phyloP scores from a whole-genome alignment of 2,888 invertebrate species.

The Carabus problematicus region DNA sequence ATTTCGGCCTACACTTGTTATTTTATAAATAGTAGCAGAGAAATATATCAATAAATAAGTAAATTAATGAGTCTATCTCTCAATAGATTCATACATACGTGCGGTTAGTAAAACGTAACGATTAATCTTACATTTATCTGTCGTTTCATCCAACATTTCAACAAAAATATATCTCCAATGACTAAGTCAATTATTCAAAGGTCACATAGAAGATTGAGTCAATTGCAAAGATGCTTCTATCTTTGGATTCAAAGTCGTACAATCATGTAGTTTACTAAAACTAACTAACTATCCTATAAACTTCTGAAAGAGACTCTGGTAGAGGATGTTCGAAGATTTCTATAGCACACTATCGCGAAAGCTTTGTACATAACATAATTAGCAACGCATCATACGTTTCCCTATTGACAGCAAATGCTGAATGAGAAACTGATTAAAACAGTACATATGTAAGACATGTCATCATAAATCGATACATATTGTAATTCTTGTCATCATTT shows the following conservation, averaged over 20 bases:
- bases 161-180: slow-evolving; percentile 40
- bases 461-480: too few species aligned
- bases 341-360: slow-evolving; percentile 29
- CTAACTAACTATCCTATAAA: background rate
- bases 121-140: slow-evolving; percentile 25
- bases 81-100: background rate
- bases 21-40: slow-evolving; percentile 11
- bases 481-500: slow-evolving; percentile 1
- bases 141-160: slow-evolving; percentile 35
- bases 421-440: background rate
- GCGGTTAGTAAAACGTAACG: background rate
- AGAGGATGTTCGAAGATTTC: slow-evolving; percentile 16
- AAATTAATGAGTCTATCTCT: background rate
- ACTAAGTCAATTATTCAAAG: slow-evolving; percentile 42
- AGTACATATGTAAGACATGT: too few species aligned
- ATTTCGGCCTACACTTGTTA: slow-evolving; percentile 30
- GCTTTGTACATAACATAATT: slow-evolving; percentile 32
- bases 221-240: slow-evolving; percentile 34
- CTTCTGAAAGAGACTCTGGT: slow-evolving; percentile 19
- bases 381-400: slow-evolving; percentile 19
- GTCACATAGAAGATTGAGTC: slow-evolving; percentile 42
- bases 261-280: slow-evolving; percentile 41
- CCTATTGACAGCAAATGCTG: background rate
- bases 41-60: slow-evolving; percentile 13
- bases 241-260: slow-evolving; percentile 41